Base-by-base conservation (phyloP, 2,888 invertebrate species). In the Aphodius sticticus region DNA sequence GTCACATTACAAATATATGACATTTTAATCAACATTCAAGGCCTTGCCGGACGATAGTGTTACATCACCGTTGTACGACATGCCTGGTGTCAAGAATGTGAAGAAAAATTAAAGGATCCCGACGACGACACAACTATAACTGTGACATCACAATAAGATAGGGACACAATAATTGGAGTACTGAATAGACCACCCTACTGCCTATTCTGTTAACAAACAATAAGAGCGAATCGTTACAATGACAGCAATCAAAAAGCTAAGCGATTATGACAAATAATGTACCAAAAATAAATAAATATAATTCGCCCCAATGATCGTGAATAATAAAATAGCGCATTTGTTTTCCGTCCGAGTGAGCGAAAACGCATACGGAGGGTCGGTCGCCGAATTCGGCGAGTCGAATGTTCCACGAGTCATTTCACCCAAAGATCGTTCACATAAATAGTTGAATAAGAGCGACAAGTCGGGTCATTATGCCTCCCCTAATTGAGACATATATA, bases 401-500 rank as follows among this genome's bases (percentile, higher is more conserved):
- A 85, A 85, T 84, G 83, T 83, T 79, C 83, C 83, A 81, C 85
- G 81, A 82, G 80, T 84, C 86, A 86, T 86, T 86, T 85, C 85
- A 84, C 84, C 84, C 83, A 76, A 80, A 82, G 82, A 78, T 84
- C 82, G 84, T 85, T 84, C 83, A 84, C 85, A 85, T 85, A 85
- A 85, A 85, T 85, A 85, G 84, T 83, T 83, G 85, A 84, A 85
- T 85, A 85, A 85, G 83, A 84, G 84, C 79, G 78, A 78, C 81
- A 81, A 81, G 81, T 78, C 78, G 77, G 81, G 80, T 82, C 82
- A 83, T 83, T 83, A 83, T 82, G 83, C 81, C 79, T 77, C 81
- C 81, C 81, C 82, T 85, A 85, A 85, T 85, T 84, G 84, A 84
- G 84, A 85, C 84, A 83, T 83, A 84, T 82, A 81, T 35, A 74